phyloP scores from a whole-genome alignment of 2,888 invertebrate genomes.

The Lasioglossum oenotherae region DNA sequence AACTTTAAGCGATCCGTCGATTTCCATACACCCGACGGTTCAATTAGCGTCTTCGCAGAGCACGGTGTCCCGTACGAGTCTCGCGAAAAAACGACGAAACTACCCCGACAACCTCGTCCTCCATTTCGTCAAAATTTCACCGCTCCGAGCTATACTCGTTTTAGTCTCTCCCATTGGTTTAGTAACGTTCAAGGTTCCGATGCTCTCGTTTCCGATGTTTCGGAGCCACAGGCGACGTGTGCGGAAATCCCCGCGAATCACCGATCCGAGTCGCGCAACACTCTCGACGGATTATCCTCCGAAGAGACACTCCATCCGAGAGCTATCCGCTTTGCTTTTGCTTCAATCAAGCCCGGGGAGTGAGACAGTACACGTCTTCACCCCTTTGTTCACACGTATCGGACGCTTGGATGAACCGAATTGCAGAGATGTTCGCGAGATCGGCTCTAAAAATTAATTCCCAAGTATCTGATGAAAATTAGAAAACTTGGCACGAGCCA shows the following conservation, averaged over 20 bases:
- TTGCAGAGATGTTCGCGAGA: background rate
- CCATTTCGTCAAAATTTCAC: background rate
- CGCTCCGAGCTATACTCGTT: background rate
- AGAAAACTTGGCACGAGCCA: too few relatives aligned
- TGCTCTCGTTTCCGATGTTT: background rate
- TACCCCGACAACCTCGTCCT: background rate
- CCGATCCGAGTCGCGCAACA: constrained; percentile 20
- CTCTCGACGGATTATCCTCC: constrained; percentile 32
- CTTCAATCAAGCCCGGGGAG: constrained; percentile 38
- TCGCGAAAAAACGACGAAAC: background rate
- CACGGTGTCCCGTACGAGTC: background rate
- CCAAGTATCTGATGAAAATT: background rate
- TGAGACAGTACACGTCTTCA: background rate
- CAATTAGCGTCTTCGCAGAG: background rate
- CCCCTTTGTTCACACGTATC: background rate
- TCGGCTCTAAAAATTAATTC: background rate
- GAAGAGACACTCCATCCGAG: background rate
- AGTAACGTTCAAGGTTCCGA: constrained; percentile 7
- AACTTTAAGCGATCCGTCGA: constrained; percentile 29
- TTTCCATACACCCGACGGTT: constrained; percentile 1
- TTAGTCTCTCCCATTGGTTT: background rate
- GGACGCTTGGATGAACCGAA: background rate
- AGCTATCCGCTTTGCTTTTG: constrained; percentile 34
- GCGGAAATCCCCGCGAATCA: constrained; percentile 23
- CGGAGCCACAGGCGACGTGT: background rate